Evolutionary conservation across 64 coral and sea anemone species (phyloP).

Genomic region (Montipora sp.): DNA sequence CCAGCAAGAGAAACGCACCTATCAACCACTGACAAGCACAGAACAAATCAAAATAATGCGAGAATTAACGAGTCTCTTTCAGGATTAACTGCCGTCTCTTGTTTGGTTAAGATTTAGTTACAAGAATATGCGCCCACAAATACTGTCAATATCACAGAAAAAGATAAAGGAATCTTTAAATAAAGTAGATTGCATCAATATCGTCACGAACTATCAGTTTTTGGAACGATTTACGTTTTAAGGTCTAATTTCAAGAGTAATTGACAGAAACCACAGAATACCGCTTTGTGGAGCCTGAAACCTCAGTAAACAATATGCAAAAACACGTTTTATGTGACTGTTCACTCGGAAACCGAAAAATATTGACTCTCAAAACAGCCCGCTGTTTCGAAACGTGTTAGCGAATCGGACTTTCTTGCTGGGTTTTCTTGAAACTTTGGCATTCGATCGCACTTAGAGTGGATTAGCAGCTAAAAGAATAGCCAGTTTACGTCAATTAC

Average conservation of each 20-base stretch:
- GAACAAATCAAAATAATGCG: neutral
- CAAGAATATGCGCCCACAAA: neutral
- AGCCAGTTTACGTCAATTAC: too few species aligned
- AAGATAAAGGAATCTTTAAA: neutral
- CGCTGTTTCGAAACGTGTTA: neutral
- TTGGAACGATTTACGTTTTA: neutral
- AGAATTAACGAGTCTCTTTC: neutral
- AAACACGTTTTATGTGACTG: constrained; percentile 30
- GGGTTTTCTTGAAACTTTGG: neutral
- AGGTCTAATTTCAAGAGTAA: neutral
- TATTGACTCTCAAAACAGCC: constrained; percentile 34
- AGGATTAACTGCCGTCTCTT: neutral
- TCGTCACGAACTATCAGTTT: neutral
- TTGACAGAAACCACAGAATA: neutral
- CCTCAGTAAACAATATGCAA: constrained; percentile 13
- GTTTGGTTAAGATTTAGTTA: neutral
- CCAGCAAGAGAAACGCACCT: neutral
- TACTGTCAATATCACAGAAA: neutral
- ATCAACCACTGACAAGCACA: neutral
- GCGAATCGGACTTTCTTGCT: neutral
- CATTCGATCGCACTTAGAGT: too few species aligned
- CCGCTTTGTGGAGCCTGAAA: constrained; percentile 35
- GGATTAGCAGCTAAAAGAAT: too few species aligned
- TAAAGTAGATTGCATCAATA: neutral
- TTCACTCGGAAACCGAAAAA: neutral